These are phyloP conservation scores for Herminia tarsipennalis DNA, from an alignment of 2,888 invertebrate species.

Conservation along the genomic window DNA sequence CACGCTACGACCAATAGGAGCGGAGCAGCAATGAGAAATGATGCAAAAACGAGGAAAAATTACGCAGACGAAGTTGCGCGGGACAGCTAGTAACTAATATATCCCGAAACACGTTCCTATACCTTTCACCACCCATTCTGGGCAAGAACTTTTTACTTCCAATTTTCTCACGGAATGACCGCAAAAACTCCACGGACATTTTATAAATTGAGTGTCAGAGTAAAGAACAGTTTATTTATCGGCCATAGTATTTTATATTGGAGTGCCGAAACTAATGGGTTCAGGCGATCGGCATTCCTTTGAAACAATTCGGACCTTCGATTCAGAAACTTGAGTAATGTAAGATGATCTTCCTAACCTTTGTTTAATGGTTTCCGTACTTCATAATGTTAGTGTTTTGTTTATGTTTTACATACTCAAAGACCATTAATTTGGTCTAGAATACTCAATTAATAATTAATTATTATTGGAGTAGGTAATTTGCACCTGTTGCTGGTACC, in stretches of 20 bases:
- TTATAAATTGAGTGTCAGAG: constrained; percentile 47
- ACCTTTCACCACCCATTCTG: constrained; percentile 1
- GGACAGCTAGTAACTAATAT: too few relatives aligned
- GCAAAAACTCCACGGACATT: constrained; percentile 33
- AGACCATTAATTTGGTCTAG: too few relatives aligned
- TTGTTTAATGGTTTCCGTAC: neutral
- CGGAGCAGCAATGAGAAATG: too few relatives aligned
- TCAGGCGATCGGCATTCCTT: constrained; percentile 50
- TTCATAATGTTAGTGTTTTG: neutral
- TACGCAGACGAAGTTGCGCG: too few relatives aligned
- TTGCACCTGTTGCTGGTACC: too few relatives aligned
- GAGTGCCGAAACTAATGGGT: constrained; percentile 47
- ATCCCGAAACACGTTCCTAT: too few relatives aligned
- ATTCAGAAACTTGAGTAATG: constrained; percentile 32
- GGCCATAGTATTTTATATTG: constrained; percentile 44
- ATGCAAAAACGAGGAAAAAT: too few relatives aligned
- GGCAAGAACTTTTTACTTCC: constrained; percentile 10
- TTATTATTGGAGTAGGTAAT: too few relatives aligned
- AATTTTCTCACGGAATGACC: constrained; percentile 12
- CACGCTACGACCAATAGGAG: too few relatives aligned
- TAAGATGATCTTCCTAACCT: constrained; percentile 30
- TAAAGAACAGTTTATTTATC: constrained; percentile 47
- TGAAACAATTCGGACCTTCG: constrained; percentile 49
- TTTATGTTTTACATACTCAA: too few relatives aligned
- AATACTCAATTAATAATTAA: too few relatives aligned